These are phyloP conservation scores for Drosophila tristis DNA, from an alignment of 1,140 invertebrate species.

Conservation along the genomic window DNA sequence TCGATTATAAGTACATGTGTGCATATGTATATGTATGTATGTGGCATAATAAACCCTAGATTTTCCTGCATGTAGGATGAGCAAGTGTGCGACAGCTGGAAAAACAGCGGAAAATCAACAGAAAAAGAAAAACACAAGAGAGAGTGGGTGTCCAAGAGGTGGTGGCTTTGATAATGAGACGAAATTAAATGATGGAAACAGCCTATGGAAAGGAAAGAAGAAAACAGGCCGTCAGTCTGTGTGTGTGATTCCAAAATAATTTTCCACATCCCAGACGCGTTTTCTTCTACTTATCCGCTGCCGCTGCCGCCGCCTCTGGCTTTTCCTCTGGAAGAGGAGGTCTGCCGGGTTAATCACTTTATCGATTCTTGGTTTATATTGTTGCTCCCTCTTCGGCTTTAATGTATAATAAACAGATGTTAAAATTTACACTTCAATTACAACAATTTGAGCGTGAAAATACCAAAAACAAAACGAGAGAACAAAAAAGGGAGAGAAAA, in stretches of 20 bases:
- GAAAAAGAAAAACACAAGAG: conserved; percentile 34
- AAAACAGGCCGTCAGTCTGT: conserved; percentile 11
- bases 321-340: neutral
- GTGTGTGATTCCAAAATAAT: neutral
- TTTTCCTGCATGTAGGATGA: too few species aligned
- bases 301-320: too few species aligned
- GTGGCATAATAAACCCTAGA: too few species aligned
- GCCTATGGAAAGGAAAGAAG: conserved; percentile 27
- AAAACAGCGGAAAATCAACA: conserved; percentile 54
- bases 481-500: conserved; percentile 25
- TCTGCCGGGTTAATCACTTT: conserved; percentile 64
- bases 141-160: conserved; percentile 12
- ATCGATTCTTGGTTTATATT: conserved; percentile 56
- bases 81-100: conserved; percentile 28
- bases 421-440: conserved; percentile 77
- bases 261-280: neutral
- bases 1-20: too few species aligned
- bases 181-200: conserved; percentile 51
- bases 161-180: conserved; percentile 60
- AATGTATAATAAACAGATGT: conserved; percentile 78
- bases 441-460: conserved; percentile 70
- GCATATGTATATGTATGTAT: too few species aligned
- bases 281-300: neutral
- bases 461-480: conserved; percentile 1
- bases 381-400: conserved; percentile 35